Evolutionary conservation across 2,797 vertebrate genomes (phyloP).

Genomic region (Avahi laniger): DNA sequence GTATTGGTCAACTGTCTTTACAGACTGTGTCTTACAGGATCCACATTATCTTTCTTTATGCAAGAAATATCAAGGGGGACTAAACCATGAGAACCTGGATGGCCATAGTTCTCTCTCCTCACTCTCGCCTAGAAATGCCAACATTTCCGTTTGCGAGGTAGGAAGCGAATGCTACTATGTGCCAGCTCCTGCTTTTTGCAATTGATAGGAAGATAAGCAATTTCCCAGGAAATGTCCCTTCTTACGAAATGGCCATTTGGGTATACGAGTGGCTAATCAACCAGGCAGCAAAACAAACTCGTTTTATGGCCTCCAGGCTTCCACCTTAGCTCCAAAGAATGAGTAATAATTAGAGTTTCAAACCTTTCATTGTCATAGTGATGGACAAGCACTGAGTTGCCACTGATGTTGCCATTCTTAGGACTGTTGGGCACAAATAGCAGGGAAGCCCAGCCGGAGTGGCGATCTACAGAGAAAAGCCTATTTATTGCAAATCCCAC

Average conservation of each 20-base stretch:
- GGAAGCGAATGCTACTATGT: not conserved
- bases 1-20: not conserved
- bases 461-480: slow-evolving; percentile 26
- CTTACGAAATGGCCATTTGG: slow-evolving; percentile 41
- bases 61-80: not conserved
- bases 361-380: slow-evolving; percentile 46
- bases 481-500: slow-evolving; percentile 28
- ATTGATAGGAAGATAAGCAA: not conserved
- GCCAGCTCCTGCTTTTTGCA: not conserved
- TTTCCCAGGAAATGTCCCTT: not conserved
- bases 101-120: not conserved
- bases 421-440: slow-evolving; percentile 23
- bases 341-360: slow-evolving; percentile 53
- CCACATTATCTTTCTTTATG: not conserved
- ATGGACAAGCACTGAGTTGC: slow-evolving; percentile 42
- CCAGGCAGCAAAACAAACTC: slow-evolving; percentile 53
- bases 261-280: slow-evolving; percentile 63
- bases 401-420: slow-evolving; percentile 48
- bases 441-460: slow-evolving; percentile 3
- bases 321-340: slow-evolving; percentile 39
- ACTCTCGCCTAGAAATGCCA: not conserved
- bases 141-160: not conserved
- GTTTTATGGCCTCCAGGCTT: slow-evolving; percentile 54
- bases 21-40: not conserved
- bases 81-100: not conserved